Evolutionary conservation across 2,797 vertebrate genomes (phyloP).

Genomic region (Clamator glandarius): DNA sequence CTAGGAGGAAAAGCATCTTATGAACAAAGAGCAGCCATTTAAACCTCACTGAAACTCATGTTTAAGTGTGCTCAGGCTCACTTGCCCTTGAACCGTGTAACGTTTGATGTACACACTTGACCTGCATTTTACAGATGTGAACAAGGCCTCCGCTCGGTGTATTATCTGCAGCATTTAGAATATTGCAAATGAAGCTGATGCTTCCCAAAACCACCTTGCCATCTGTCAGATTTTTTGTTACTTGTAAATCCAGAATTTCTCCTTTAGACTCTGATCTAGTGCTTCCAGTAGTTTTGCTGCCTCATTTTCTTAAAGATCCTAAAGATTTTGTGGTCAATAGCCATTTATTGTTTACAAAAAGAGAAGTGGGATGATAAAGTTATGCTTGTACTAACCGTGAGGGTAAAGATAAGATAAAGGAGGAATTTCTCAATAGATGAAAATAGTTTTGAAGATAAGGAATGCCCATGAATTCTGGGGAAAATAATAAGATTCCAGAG

Average conservation of each 20-base stretch:
- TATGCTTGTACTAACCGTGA: not conserved
- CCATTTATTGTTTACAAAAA: not conserved
- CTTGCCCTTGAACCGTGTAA: not conserved
- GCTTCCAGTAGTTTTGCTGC: not conserved
- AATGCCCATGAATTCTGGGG: slow-evolving; percentile 22
- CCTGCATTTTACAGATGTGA: not conserved
- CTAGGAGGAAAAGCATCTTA: not conserved
- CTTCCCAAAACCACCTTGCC: not conserved
- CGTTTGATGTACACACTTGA: not conserved
- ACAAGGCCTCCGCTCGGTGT: not conserved
- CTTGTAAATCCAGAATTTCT: not conserved
- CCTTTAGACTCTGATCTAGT: not conserved
- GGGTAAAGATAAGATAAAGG: not conserved
- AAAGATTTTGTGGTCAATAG: slow-evolving; percentile 6
- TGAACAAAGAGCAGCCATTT: not conserved
- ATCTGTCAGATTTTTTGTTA: not conserved
- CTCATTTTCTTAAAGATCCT: not conserved
- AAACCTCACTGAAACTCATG: not conserved
- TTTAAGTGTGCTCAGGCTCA: not conserved
- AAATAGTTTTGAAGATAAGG: slow-evolving; percentile 52
- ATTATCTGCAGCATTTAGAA: not conserved
- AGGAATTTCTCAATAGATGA: slow-evolving; percentile 27
- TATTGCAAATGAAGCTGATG: not conserved
- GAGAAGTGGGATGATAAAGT: not conserved
- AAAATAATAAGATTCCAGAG: slow-evolving; percentile 63